Evolutionary conservation across 2,797 vertebrate species (phyloP).

Genomic region (Pangasius larnaudii): DNA sequence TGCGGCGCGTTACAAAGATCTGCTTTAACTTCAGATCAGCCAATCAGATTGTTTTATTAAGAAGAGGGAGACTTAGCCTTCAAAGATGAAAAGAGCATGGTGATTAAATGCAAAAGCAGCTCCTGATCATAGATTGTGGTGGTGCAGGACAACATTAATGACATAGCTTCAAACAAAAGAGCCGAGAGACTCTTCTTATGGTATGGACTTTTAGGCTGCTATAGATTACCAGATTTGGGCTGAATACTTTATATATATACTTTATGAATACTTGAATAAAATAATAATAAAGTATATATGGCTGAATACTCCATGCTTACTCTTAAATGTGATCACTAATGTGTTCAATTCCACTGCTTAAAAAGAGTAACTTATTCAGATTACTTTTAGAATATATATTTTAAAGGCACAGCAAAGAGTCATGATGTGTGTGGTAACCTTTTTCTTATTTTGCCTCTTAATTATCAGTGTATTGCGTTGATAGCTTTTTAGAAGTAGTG

Average conservation of each 20-base stretch:
- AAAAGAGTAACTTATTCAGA: background rate
- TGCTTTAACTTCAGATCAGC: slow-evolving; percentile 31
- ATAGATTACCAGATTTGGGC: background rate
- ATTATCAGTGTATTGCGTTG: background rate
- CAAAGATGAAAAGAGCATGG: slow-evolving; percentile 9
- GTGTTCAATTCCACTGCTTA: too few relatives aligned
- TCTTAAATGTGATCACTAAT: background rate
- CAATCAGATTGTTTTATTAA: slow-evolving; percentile 37
- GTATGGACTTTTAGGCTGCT: background rate
- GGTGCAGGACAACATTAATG: background rate
- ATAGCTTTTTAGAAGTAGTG: background rate
- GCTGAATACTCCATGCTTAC: background rate
- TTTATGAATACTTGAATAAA: background rate
- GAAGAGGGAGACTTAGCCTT: slow-evolving; percentile 29
- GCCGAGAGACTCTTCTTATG: too few relatives aligned
- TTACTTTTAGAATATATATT: background rate
- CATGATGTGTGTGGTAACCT: too few relatives aligned
- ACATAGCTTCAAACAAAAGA: background rate
- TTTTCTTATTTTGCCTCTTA: background rate
- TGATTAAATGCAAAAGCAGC: background rate
- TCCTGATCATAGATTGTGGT: background rate
- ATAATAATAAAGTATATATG: background rate
- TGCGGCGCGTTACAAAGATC: slow-evolving; percentile 35
- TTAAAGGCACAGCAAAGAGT: too few relatives aligned
- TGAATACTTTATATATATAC: too few relatives aligned